Evolutionary conservation across 1,140 invertebrate genomes (phyloP).

Genomic region (Kradibia gibbosae): DNA sequence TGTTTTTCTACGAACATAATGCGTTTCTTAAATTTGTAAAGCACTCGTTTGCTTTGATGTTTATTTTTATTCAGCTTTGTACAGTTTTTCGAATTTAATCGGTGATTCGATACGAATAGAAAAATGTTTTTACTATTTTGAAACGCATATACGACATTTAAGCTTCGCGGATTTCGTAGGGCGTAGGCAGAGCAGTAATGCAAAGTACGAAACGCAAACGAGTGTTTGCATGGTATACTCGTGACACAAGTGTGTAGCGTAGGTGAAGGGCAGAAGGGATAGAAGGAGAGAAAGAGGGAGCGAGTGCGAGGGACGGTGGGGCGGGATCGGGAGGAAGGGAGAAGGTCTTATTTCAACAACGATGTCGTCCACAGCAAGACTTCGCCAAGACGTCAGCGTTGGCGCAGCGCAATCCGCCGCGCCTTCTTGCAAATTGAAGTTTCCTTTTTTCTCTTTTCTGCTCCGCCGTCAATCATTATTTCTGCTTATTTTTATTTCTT

Average conservation of each 20-base stretch:
- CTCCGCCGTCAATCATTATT: not conserved
- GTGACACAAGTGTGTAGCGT: not conserved
- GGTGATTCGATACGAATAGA: not conserved
- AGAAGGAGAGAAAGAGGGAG: not conserved
- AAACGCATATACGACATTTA: not conserved
- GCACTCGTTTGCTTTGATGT: too few species aligned
- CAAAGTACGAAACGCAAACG: not conserved
- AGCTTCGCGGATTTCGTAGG: not conserved
- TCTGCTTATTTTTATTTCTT: not conserved
- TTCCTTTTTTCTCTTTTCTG: not conserved
- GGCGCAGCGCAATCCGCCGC: not conserved
- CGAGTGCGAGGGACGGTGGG: not conserved
- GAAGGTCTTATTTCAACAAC: conserved; percentile 6
- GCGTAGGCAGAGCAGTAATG: not conserved
- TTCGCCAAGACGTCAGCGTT: not conserved
- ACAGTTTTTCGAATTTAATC: not conserved
- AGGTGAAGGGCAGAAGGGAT: too few species aligned
- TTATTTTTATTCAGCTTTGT: too few species aligned
- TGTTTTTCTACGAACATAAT: too few species aligned
- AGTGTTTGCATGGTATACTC: not conserved
- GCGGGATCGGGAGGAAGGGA: not conserved
- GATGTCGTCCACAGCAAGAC: conserved; percentile 8
- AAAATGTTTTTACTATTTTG: not conserved
- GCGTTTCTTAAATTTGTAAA: too few species aligned
- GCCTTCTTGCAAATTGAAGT: conserved; percentile 14